Base-by-base conservation (phyloP, 2,888 invertebrate genomes). In the Epirrhoe tristata region DNA sequence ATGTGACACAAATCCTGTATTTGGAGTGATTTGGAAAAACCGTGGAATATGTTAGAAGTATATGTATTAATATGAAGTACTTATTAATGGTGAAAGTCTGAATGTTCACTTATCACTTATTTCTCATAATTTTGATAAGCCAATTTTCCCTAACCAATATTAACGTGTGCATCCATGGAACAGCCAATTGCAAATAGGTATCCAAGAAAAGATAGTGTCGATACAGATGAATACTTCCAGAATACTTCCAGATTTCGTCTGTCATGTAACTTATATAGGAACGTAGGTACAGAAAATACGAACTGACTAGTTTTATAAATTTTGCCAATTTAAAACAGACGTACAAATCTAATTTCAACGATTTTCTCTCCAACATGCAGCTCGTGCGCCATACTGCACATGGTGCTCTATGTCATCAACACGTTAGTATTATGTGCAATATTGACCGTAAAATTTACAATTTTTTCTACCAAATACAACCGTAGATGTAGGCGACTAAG, bases 61-160 rank as follows among this genome's bases (percentile, higher is more conserved):
- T n/a, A n/a, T n/a, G n/a, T n/a, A n/a, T n/a, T n/a, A n/a, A 39
- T 39, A 39, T 10, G 46, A 46, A 14, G 46, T 14, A 14, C 4
- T 1, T 36, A 10, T n/a, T n/a, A n/a, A 7, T 39, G 39, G 14
- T 46, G 46, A 46, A n/a, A 14, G 14, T 46, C 46, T 14, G 46
- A 46, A 46, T 46, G 46, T 46, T 46, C 46, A 14, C 46, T 46
- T 46, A 46, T 46, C 46, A 14, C 46, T 46, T 46, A 46, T 46
- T 39, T 10, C 10, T 39, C 39, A 39, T 39, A 39, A 46, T 46
- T 46, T 46, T 46, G 14, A 39, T 14, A 4, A 4, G 46, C 46
- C 46, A 14, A 46, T 46, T 39, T 34, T 1, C 8, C 39, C 39
- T 39, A 10, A 36, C 36, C 36, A 39, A 8, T 0, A 8, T 39